Conservation (phyloP, 2,113 vertebrate species). For the Eidolon helvum region DNA sequence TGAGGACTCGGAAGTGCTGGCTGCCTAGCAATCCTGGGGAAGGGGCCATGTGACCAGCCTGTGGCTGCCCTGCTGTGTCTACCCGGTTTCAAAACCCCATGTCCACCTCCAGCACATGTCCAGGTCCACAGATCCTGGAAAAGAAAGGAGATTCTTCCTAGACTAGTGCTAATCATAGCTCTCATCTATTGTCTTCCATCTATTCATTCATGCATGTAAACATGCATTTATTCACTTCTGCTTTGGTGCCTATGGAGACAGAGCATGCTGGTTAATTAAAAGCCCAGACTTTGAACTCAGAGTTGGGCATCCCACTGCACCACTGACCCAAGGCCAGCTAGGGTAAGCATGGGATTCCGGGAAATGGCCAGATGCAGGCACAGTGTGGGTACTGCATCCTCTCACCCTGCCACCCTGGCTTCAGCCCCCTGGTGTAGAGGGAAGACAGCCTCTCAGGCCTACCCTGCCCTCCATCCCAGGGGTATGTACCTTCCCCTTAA, state of each 20-base stretch:
- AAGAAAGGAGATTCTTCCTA: neutral
- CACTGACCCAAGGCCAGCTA: neutral
- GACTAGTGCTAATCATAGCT: no score
- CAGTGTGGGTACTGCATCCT: neutral
- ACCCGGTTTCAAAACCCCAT: neutral
- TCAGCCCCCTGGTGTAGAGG: neutral
- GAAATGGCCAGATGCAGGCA: no score
- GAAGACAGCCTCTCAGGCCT: neutral
- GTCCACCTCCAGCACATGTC: neutral
- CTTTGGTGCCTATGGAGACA: neutral
- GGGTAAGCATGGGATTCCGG: neutral
- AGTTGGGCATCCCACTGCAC: neutral
- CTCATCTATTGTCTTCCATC: neutral
- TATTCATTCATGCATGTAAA: no score
- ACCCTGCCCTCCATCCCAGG: neutral
- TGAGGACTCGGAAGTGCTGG: conserved; percentile 47
- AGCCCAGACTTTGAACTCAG: neutral
- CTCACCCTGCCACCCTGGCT: neutral
- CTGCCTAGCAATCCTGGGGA: neutral
- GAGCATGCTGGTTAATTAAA: neutral
- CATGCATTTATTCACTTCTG: neutral
- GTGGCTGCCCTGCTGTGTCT: neutral
- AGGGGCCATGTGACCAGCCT: neutral
- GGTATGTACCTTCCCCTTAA: neutral
- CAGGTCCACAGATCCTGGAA: neutral